Evolutionary conservation across 2,113 vertebrate genomes (phyloP).

Genomic region (Dissostichus mawsoni): DNA sequence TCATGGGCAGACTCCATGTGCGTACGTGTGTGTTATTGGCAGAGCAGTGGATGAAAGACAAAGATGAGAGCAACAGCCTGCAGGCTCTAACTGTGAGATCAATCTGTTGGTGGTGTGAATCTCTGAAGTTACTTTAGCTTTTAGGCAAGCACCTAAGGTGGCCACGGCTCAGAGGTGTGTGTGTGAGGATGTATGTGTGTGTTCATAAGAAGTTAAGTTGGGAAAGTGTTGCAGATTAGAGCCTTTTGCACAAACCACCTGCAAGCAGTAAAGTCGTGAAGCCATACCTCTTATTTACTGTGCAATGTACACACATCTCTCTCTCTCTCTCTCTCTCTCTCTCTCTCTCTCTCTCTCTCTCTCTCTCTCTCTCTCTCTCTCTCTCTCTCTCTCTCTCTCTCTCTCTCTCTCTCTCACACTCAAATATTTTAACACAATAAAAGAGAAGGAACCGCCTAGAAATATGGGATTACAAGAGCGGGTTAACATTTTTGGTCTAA

Average conservation of each 20-base stretch:
- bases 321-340: not conserved
- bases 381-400: too few relatives aligned
- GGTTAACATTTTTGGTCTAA: not conserved
- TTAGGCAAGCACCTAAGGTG: conserved; percentile 52
- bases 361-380: too few relatives aligned
- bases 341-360: too few relatives aligned
- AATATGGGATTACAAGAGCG: not conserved
- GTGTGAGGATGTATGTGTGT: conserved; percentile 13
- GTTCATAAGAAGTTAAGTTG: not conserved
- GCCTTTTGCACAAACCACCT: conserved; percentile 7
- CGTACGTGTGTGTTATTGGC: conserved; percentile 42
- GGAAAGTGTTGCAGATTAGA: conserved; percentile 16
- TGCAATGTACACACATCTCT: not conserved
- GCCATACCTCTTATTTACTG: not conserved
- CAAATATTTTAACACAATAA: not conserved
- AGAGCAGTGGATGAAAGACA: conserved; percentile 73
- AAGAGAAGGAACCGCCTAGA: too few relatives aligned
- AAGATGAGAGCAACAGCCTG: conserved; percentile 77
- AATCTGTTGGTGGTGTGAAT: conserved; percentile 68
- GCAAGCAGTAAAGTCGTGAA: conserved; percentile 15
- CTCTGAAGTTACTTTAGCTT: conserved; percentile 62
- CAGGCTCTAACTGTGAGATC: conserved; percentile 67
- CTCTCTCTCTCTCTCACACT: not conserved
- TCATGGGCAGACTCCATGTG: conserved; percentile 18
- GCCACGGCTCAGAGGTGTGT: conserved; percentile 4